Conservation (phyloP, 2,888 invertebrate species). For the Alloplasta piceator region DNA sequence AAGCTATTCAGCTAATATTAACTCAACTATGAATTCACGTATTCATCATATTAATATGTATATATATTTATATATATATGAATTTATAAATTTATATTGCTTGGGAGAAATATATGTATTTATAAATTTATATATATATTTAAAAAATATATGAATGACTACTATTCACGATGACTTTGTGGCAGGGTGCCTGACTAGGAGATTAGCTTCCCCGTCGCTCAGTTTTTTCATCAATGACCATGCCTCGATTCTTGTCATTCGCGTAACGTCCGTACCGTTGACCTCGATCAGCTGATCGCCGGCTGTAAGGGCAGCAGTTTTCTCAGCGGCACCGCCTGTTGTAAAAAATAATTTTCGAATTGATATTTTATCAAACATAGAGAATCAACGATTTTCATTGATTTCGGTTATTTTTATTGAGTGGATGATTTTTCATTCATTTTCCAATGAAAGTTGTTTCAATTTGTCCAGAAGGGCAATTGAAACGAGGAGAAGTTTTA, state of each 20-base stretch:
- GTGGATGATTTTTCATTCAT: not conserved
- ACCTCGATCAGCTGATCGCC: constrained; percentile 95
- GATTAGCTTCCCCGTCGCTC: constrained; percentile 91
- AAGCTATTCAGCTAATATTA: constrained; percentile 51
- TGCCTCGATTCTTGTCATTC: constrained; percentile 96
- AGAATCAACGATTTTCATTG: too few species aligned
- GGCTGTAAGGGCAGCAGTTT: constrained; percentile 91
- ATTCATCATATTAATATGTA: too few species aligned
- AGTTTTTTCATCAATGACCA: constrained; percentile 97
- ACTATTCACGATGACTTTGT: constrained; percentile 81
- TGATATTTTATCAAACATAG: not conserved
- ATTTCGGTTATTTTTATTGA: too few species aligned
- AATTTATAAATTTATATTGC: constrained; percentile 24
- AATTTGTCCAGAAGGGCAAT: too few species aligned
- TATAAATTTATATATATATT: constrained; percentile 16
- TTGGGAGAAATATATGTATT: too few species aligned
- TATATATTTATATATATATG: not conserved
- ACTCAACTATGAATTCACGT: constrained; percentile 26
- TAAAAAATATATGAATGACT: constrained; percentile 69
- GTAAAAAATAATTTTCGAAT: constrained; percentile 67
- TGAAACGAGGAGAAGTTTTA: too few species aligned
- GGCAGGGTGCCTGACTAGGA: constrained; percentile 85
- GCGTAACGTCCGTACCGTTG: constrained; percentile 91
- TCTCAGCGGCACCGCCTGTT: constrained; percentile 96
- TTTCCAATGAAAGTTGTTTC: too few species aligned